Conservation (phyloP, 2,113 vertebrate genomes). For the Pseudorhombus dupliciocellatus region DNA sequence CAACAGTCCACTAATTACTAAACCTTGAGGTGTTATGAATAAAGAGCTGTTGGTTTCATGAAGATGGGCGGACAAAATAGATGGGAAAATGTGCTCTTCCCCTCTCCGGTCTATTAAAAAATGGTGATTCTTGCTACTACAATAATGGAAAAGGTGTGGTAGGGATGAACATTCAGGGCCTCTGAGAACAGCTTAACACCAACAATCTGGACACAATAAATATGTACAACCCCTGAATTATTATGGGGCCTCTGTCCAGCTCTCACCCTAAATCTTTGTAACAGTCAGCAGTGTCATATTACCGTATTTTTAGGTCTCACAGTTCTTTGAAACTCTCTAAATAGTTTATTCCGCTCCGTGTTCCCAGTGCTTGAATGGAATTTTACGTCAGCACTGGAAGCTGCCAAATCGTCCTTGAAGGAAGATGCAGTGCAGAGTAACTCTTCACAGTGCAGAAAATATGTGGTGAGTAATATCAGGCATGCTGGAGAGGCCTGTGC, state of each 20-base stretch:
- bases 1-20: conserved; percentile 76
- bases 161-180: conserved; percentile 15
- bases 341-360: conserved; percentile 26
- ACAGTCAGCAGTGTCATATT: conserved; percentile 7
- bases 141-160: conserved; percentile 16
- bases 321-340: conserved; percentile 33
- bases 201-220: conserved; percentile 58
- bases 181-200: conserved; percentile 54
- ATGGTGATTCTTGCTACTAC: conserved; percentile 17
- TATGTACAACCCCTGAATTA: conserved; percentile 45
- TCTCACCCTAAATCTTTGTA: conserved; percentile 41
- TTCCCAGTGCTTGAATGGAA: conserved; percentile 12
- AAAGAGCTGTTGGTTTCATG: conserved; percentile 50
- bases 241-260: conserved; percentile 20
- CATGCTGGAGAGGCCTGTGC: not conserved
- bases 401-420: conserved; percentile 7
- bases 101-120: not conserved
- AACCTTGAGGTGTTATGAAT: conserved; percentile 54
- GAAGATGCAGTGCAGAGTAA: not conserved
- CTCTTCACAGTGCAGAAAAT: not conserved
- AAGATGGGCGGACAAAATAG: conserved; percentile 32
- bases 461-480: conserved; percentile 4
- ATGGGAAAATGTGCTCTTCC: conserved; percentile 23
- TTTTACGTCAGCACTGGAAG: conserved; percentile 10
- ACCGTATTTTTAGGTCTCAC: conserved; percentile 10